phyloP scores from a whole-genome alignment of 1,140 invertebrate genomes.

The Aphelinus certus region DNA sequence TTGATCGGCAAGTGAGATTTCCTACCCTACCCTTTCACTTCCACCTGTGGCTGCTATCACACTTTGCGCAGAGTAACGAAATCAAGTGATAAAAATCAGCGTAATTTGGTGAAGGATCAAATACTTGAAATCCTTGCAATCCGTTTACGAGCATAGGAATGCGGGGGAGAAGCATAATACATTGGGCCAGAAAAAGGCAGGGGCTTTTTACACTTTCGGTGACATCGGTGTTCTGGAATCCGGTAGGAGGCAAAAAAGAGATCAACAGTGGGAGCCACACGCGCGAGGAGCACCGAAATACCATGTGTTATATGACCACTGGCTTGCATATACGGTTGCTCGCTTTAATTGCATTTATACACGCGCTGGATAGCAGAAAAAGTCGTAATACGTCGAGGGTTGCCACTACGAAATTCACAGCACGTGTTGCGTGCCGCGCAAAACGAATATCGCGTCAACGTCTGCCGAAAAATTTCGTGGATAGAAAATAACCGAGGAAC shows the following conservation, averaged over 20 bases:
- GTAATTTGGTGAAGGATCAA: no score
- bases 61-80: no score
- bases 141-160: neutral
- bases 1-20: no score
- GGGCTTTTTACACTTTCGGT: neutral
- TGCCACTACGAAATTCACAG: neutral
- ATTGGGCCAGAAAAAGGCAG: neutral
- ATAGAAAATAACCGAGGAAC: no score
- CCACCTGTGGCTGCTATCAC: no score
- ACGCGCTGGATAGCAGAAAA: neutral
- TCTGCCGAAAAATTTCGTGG: no score
- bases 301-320: no score
- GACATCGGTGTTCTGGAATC: neutral
- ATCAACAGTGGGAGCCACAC: neutral
- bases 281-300: neutral
- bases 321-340: neutral
- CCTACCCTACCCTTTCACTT: no score
- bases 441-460: no score
- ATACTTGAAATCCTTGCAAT: neutral
- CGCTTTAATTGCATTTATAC: slow-evolving; percentile 8
- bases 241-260: neutral
- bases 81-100: no score
- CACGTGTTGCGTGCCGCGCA: neutral
- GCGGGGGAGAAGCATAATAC: no score
- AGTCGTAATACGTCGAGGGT: neutral